Base-by-base conservation (phyloP, 2,888 invertebrate genomes). In the Galerucella nymphaeae region DNA sequence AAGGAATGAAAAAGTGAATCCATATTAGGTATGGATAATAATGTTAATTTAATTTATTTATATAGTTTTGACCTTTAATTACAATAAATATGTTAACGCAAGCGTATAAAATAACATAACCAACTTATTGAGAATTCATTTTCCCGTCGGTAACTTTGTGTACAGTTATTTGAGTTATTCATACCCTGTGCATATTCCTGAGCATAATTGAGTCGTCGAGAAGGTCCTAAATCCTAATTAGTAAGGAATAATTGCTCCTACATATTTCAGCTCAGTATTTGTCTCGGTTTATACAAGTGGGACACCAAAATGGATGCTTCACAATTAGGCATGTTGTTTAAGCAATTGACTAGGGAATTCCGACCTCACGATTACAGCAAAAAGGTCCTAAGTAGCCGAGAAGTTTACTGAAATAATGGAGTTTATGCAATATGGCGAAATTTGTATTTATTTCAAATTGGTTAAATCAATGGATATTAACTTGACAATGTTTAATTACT, bases 241-340 rank as follows among this genome's bases (percentile, higher is more conserved):
- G 67, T 58, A 58, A 69, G 70, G 67, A 59, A 70, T 77, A 76
- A 76, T 77, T 77, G 74, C 70, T 72, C 58, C 62, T 71, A 66
- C 77, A 79, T 79, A 80, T 79, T 79, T 80, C 77, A 79, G 78
- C 77, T 77, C 78, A 76, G 79, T 79, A 79, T 74, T 80, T 78
- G 77, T 74, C 63, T 68, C 61, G 72, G 75, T 67, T 59, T 73
- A 71, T 73, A 75, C 77, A 76, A 72, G 71, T 74, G 72, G 77
- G 74, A 75, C 70, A 72, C 62, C 66, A 58, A 30, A 71, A 53
- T 71, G 71, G 62, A 74, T 71, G 70, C 61, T 65, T 71, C 67
- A 59, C 74, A 70, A 71, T 71, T 71, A 71, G 65, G 41, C 66
- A 61, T 61, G 61, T 61, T 59, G 63, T 70, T 57, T 58, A 63